Evolutionary conservation across 2,113 vertebrate species (phyloP), one percentile per base, ranked within the genome.

Genomic region (Carassius gibelio): DNA sequence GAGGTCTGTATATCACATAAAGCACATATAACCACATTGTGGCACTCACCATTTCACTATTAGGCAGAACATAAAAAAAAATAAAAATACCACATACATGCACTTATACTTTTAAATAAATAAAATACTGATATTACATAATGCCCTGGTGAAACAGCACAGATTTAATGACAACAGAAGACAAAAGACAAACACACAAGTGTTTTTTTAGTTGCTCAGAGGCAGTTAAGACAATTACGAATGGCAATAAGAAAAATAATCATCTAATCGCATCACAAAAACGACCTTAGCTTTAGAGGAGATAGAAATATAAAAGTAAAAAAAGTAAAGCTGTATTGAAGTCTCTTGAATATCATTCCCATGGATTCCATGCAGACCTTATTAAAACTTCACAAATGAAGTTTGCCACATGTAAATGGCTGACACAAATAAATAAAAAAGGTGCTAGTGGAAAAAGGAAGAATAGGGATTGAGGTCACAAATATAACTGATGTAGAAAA

Each of bases 331-430:
- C 61, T 81, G n/a, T 78, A 78, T 21, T 30, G 36, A 55, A 59
- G 17, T 34, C 26, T 55, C 15, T 59, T 75, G 50, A 57, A 34
- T 57, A 59, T 78, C 26, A 68, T 82, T 55, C 26, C 80, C 80
- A 82, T 82, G 80, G 80, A 82, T 82, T 82, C 80, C 80, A 82
- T 82, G 80, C 80, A 55, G 64, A 82, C 48, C 19, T 69, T 82
- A 82, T 68, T n/a, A 82, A 82, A 69, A 82, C 64, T 82, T 82
- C 80, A 82, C 64, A 71, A 82, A 82, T 52, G 80, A 82, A 82
- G 64, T 71, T 71, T 34, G 45, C 57, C 55, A 45, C 71, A 74
- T 14, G 8, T 26, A 30, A 78, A 78, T 59, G 52, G 75, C 75
- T 66, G 34, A 34, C 10, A 30, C 64, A 69, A 71, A 69, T 82